Conservation (phyloP, 2,797 vertebrate species). For the Labeo calbasu region DNA sequence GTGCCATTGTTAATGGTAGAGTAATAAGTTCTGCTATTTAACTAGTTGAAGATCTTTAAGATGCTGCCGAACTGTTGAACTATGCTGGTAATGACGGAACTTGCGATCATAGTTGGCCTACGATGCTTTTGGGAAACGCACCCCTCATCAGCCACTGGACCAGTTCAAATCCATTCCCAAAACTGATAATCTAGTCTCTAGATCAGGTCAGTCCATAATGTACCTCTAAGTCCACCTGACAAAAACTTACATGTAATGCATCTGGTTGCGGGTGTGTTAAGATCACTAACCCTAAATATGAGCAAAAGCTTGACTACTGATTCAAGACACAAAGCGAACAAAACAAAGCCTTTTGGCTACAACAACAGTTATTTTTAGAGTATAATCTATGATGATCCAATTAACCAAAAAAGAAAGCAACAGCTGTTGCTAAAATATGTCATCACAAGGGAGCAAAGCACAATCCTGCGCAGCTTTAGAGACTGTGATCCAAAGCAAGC, state of each 20-base stretch:
- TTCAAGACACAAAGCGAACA: conserved; percentile 13
- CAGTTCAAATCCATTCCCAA: neutral
- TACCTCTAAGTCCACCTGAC: neutral
- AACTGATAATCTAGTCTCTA: neutral
- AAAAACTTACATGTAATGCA: neutral
- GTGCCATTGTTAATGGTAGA: too few species aligned
- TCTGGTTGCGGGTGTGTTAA: neutral
- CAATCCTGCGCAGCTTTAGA: neutral
- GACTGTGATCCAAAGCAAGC: conserved; percentile 16
- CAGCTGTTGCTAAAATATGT: conserved; percentile 30
- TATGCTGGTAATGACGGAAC: too few species aligned
- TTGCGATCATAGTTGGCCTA: too few species aligned
- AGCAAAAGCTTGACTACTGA: neutral
- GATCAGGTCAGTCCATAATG: neutral
- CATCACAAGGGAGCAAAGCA: neutral
- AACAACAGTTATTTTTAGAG: neutral
- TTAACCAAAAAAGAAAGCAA: conserved; percentile 16
- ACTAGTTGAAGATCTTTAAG: too few species aligned
- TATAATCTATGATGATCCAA: conserved; percentile 11
- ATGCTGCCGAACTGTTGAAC: too few species aligned
- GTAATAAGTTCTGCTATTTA: too few species aligned
- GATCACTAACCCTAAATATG: neutral
- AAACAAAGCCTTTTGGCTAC: neutral
- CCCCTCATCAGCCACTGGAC: neutral
- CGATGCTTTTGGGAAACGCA: too few species aligned